These are phyloP conservation scores for Hepsetus odoe DNA, from an alignment of 2,113 vertebrate species.

Conservation along the genomic window DNA sequence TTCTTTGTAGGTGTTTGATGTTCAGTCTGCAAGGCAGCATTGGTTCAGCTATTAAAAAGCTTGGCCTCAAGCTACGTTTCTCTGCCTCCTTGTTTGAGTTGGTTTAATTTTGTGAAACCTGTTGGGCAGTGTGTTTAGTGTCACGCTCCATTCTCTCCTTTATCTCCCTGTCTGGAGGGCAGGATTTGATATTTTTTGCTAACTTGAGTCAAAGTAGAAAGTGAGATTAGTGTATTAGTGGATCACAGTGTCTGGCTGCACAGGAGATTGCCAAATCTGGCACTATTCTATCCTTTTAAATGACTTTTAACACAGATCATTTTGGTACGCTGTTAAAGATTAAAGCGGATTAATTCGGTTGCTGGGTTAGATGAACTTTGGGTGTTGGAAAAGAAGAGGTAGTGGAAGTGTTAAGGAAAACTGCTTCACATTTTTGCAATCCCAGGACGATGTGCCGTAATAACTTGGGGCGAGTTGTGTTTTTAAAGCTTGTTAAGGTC, in stretches of 20 bases:
- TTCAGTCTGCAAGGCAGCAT: background rate
- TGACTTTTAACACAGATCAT: background rate
- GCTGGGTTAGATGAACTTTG: too few relatives aligned
- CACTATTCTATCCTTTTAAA: background rate
- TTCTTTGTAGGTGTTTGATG: background rate
- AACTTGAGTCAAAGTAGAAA: too few relatives aligned
- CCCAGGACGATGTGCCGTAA: background rate
- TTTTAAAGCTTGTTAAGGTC: background rate
- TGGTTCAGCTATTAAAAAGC: background rate
- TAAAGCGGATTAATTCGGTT: background rate
- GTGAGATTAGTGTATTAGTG: background rate
- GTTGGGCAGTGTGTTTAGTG: slow-evolving; percentile 24
- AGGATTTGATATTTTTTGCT: too few relatives aligned
- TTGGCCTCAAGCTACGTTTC: background rate
- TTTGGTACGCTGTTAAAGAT: background rate
- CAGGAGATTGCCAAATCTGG: background rate
- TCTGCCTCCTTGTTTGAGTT: slow-evolving; percentile 12
- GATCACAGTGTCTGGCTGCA: background rate
- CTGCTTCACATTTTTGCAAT: background rate
- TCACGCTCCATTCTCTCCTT: too few relatives aligned
- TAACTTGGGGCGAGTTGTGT: background rate
- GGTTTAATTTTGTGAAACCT: slow-evolving; percentile 21
- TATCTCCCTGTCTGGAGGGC: too few relatives aligned
- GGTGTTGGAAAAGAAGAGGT: too few relatives aligned
- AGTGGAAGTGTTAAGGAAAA: background rate